Conservation (phyloP, 92 coral and sea anemone species). For the Phenganax subtilis region DNA sequence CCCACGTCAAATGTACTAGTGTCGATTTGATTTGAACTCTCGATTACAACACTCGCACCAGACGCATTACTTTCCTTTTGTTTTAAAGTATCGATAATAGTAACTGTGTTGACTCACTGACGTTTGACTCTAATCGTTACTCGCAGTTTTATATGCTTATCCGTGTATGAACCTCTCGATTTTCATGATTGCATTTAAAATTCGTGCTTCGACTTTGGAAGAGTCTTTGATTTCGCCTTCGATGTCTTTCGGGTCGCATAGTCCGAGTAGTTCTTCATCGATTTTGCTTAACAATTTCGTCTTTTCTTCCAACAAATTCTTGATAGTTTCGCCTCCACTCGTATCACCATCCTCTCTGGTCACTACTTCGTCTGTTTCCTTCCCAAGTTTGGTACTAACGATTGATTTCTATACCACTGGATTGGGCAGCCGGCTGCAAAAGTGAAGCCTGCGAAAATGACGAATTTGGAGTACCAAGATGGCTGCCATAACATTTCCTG, state of each 20-base stretch:
- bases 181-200: slow-evolving; percentile 9
- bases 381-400: slow-evolving; percentile 5
- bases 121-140: background rate
- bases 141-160: background rate
- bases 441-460: too few species aligned
- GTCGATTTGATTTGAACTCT: background rate
- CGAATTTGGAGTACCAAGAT: too few species aligned
- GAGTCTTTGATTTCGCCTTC: slow-evolving; percentile 21
- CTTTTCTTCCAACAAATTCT: slow-evolving; percentile 35
- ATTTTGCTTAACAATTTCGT: slow-evolving; percentile 16
- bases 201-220: background rate
- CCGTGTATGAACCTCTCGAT: background rate
- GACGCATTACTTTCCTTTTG: background rate
- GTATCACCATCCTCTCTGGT: background rate
- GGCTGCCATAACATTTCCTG: too few species aligned
- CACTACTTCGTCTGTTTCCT: background rate
- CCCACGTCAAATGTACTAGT: background rate
- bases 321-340: slow-evolving; percentile 22
- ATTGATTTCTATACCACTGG: too few species aligned
- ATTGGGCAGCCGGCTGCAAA: too few species aligned
- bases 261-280: slow-evolving; percentile 41
- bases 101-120: background rate
- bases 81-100: background rate
- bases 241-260: slow-evolving; percentile 8
- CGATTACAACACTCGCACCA: background rate